Evolutionary conservation across 2,888 invertebrate species (phyloP), one percentile per base, ranked within the genome.

Genomic region (Ferrisia virgata): DNA sequence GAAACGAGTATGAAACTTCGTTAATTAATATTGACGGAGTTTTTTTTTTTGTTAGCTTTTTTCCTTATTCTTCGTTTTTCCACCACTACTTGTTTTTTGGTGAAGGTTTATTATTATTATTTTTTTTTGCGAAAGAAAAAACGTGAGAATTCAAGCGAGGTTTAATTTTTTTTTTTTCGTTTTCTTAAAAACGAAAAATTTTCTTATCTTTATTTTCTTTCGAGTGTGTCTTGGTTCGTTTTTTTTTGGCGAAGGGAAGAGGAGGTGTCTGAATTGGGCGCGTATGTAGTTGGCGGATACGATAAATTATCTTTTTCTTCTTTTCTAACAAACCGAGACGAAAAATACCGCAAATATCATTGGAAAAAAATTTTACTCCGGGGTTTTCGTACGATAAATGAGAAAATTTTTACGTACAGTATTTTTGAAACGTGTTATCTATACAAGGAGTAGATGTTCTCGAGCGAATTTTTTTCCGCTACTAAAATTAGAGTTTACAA

Each of bases 1-100:
- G 58, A 28, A 28, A 64, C 58, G 58, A 64, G 58, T 64, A 64
- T 64, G 58, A 64, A 64, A 64, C 58, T 64, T 64, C 58, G 58
- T 64, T 64, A 64, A 64, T 64, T 64, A 64, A 64, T 64, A 64
- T 64, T 28, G 58, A 64, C 22, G 58, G 25, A 22, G 58, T 64
- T 64, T 64, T 64, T 28, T 28, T 28, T 18, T n/a, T n/a, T n/a
- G n/a, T n/a, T n/a, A n/a, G n/a, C n/a, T n/a, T n/a, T 18, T 5
- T 9, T 18, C 5, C 47, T 2, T 15, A 3, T 47, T 18, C 18
- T n/a, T 47, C 47, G n/a, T 47, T 47, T 1, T 47, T 43, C 43
- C 43, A n/a, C n/a, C 15, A 43, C 15, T 15, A 43, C 43, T 43
- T 9, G 15, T 43, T 43, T 43, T 47, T 6, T n/a, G n/a, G n/a